Conservation (phyloP, 2,888 invertebrate species). For the Homarus gammarus region DNA sequence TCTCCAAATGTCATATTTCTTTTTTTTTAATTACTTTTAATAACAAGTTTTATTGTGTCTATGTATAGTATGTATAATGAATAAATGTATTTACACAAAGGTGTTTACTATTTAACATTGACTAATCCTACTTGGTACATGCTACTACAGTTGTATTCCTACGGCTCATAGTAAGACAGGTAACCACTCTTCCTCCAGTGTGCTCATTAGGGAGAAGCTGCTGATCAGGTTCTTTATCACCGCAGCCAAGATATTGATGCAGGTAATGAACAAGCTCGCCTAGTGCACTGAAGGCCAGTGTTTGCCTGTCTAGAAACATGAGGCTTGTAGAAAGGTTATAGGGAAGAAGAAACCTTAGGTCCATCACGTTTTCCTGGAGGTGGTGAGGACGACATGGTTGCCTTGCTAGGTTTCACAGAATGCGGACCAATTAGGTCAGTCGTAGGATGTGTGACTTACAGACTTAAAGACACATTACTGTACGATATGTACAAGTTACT, state of each 20-base stretch:
- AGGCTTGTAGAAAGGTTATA: background rate
- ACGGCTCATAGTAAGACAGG: no score
- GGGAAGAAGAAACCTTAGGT: constrained; percentile 1
- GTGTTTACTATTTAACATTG: no score
- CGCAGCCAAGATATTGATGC: background rate
- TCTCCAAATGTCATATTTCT: no score
- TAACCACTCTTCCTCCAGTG: no score
- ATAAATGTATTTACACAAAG: no score
- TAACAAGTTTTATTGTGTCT: no score
- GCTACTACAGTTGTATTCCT: no score
- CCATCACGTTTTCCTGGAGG: constrained; percentile 9
- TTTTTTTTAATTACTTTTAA: no score
- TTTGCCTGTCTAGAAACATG: background rate
- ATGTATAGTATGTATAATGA: no score
- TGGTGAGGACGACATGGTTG: background rate
- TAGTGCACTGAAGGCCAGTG: constrained; percentile 7
- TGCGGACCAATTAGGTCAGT: background rate
- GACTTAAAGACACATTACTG: background rate
- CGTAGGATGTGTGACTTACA: background rate
- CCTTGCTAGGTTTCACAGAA: background rate
- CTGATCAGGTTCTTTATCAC: background rate
- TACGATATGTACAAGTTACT: constrained; percentile 23
- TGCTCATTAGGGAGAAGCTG: no score
- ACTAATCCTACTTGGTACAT: no score
- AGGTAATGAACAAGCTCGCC: background rate